phyloP scores from a whole-genome alignment of 2,888 invertebrate species.

The Lucinisca nassula region DNA sequence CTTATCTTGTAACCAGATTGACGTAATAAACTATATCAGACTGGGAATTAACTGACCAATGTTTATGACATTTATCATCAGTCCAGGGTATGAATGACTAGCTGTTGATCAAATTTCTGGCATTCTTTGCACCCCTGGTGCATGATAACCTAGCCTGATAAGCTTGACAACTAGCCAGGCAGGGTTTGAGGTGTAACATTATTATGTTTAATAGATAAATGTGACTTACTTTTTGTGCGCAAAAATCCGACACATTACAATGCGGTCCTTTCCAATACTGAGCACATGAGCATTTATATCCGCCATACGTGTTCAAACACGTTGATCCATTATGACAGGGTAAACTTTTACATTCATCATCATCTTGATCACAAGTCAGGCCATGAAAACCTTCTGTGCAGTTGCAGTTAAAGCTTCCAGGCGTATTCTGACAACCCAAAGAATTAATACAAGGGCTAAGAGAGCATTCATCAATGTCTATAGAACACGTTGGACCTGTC shows the following conservation, averaged over 20 bases:
- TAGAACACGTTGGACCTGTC: constrained; percentile 51
- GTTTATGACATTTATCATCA: too few relatives aligned
- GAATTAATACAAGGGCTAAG: constrained; percentile 42
- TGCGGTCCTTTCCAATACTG: constrained; percentile 94
- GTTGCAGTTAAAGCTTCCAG: constrained; percentile 44
- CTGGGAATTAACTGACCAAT: too few relatives aligned
- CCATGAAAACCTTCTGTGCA: constrained; percentile 51
- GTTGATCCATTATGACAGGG: constrained; percentile 44
- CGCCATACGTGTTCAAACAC: constrained; percentile 77
- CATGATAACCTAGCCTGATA: too few relatives aligned
- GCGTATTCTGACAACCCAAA: constrained; percentile 41
- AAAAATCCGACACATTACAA: constrained; percentile 90
- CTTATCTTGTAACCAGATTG: too few relatives aligned
- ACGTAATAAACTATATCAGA: too few relatives aligned
- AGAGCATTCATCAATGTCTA: constrained; percentile 55
- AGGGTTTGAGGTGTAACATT: too few relatives aligned
- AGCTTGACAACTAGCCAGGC: too few relatives aligned
- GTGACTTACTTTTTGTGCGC: constrained; percentile 1
- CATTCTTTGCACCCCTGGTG: too few relatives aligned
- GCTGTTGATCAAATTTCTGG: too few relatives aligned
- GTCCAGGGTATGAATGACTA: too few relatives aligned
- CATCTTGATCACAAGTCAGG: constrained; percentile 47
- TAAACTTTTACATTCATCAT: constrained; percentile 45
- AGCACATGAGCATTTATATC: constrained; percentile 95
- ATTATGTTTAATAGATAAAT: too few relatives aligned